Conservation (phyloP, 2,888 invertebrate genomes). For the Calameuta pallipes region DNA sequence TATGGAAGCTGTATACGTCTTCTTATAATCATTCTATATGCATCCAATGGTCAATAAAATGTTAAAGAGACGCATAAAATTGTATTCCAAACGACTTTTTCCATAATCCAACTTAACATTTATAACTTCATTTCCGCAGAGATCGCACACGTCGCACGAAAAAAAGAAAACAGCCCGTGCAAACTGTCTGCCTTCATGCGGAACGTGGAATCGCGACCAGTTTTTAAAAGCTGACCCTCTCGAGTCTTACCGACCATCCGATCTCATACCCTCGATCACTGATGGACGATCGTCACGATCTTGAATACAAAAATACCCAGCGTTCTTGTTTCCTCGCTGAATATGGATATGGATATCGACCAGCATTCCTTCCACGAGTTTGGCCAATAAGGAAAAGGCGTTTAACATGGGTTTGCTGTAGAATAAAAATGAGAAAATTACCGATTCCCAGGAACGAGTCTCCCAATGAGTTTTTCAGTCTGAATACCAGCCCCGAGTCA, state of each 20-base stretch:
- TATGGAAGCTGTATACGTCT: neutral
- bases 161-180: conserved; percentile 19
- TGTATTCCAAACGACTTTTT: conserved; percentile 36
- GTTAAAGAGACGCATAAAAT: conserved; percentile 28
- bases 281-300: conserved; percentile 22
- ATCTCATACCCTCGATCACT: conserved; percentile 8
- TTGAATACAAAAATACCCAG: conserved; percentile 16
- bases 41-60: conserved; percentile 33
- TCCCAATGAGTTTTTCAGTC: neutral
- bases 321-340: conserved; percentile 7
- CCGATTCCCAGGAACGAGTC: neutral
- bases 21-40: neutral
- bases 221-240: conserved; percentile 23
- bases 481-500: neutral
- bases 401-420: neutral
- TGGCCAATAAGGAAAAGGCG: neutral
- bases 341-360: conserved; percentile 3
- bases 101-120: conserved; percentile 33
- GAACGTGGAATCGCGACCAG: conserved; percentile 21
- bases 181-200: conserved; percentile 7
- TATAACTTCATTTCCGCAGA: conserved; percentile 34
- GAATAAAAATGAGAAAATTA: neutral
- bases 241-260: neutral
- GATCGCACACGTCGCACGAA: conserved; percentile 11
- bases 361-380: neutral